Evolutionary conservation across 1,140 invertebrate species (phyloP), one percentile per base, ranked within the genome.

Genomic region (Sitobion miscanthi): DNA sequence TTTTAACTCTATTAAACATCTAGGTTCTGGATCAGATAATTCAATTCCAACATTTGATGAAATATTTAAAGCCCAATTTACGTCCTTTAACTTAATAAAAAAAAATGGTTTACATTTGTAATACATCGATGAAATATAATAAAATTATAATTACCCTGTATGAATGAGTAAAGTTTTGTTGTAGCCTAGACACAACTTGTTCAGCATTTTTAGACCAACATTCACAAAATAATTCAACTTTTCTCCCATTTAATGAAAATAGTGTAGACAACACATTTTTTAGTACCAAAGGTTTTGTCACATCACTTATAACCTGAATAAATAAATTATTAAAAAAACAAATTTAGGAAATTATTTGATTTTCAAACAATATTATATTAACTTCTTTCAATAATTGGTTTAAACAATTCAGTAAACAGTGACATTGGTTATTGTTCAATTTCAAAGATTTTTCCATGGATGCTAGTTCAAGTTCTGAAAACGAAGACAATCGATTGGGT

Each of bases 31-130:
- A 85, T 86, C 38, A 86, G 91, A 85, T 42, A 93, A 38, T 54
- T 83, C 82, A 57, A 25, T n/a, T 86, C 82, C 82, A 30, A 93
- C 35, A 45, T 85, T 86, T 86, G 91, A 93, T 38, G 91, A 93
- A 57, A 93, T 57, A 85, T 93, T 85, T 17, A 93, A 86, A n/a
- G 91, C 91, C 91, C 91, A 93, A 45, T 93, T 93, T n/a, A 93
- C 47, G 57, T 93, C 91, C 23, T 85, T 54, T 86, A 93, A 93
- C 91, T 93, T 30, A 20, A 86, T 38, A 93, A 92, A 91, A 54
- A 86, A 14, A 21, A 52, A 38, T 23, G 62, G 23, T 57, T 89
- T 35, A 1, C 38, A 25, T n/a, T 17, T n/a, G 14, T n/a, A 77
- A n/a, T 57, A 25, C 0, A 91, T 69, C 47, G 30, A n/a, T 91